Conservation (phyloP, 2,888 invertebrate species). For the Scaptodrosophila latifasciaeformis region DNA sequence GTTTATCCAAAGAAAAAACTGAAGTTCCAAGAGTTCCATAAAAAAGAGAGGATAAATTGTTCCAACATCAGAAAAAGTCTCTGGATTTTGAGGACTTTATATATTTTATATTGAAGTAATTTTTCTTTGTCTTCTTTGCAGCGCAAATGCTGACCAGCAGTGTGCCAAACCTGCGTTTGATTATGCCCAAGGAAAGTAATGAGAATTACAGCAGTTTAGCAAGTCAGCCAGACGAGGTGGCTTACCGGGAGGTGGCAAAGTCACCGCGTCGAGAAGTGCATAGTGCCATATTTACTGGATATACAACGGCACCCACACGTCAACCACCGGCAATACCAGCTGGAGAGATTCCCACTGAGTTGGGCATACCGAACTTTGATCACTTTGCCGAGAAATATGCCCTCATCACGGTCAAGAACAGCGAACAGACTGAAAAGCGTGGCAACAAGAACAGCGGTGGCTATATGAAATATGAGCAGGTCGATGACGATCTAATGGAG, state of each 20-base stretch:
- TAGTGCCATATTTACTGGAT: slow-evolving; percentile 38
- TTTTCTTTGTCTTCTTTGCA: background rate
- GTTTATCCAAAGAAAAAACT: too few species aligned
- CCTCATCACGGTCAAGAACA: slow-evolving; percentile 33
- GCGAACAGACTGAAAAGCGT: slow-evolving; percentile 3
- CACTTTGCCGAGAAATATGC: slow-evolving; percentile 55
- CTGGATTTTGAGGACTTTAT: too few species aligned
- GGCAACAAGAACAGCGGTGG: slow-evolving; percentile 38
- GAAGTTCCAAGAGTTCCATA: too few species aligned
- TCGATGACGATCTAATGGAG: slow-evolving; percentile 47
- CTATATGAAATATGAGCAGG: slow-evolving; percentile 64
- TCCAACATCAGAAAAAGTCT: background rate
- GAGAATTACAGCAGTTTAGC: too few species aligned
- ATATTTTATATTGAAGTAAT: too few species aligned
- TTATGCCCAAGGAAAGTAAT: slow-evolving; percentile 12
- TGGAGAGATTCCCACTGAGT: slow-evolving; percentile 11
- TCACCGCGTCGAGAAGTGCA: slow-evolving; percentile 33
- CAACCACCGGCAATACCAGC: slow-evolving; percentile 42
- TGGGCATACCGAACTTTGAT: slow-evolving; percentile 51
- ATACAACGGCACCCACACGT: slow-evolving; percentile 43
- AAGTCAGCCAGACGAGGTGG: slow-evolving; percentile 10
- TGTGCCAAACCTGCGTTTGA: slow-evolving; percentile 43
- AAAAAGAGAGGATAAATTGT: too few species aligned
- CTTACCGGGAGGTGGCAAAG: background rate
- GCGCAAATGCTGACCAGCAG: slow-evolving; percentile 36